Conservation (phyloP, 30 jellyfish, hydroid and myxozoan species). For the Aurelia aurita region DNA sequence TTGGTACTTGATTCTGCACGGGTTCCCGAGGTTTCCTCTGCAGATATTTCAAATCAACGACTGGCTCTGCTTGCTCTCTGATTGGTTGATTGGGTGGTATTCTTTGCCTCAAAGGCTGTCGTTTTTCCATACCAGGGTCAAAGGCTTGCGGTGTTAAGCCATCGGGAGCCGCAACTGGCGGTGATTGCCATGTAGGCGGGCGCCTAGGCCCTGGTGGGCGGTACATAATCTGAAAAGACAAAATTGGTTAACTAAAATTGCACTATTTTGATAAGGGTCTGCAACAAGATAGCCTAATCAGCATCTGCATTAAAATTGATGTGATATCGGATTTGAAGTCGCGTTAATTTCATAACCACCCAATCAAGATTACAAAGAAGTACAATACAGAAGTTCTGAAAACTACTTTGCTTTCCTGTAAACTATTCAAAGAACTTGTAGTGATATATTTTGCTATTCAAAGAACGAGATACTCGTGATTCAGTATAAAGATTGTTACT, state of each 20-base stretch:
- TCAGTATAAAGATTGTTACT: no score
- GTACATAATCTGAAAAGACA: conserved; percentile 45
- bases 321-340: not conserved
- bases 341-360: no score
- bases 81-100: conserved; percentile 53
- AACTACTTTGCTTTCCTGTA: no score
- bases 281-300: not conserved
- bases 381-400: no score
- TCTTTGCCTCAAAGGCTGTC: conserved; percentile 69
- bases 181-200: conserved; percentile 68
- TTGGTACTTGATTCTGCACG: conserved; percentile 19
- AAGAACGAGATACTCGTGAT: no score
- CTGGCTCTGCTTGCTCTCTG: conserved; percentile 60
- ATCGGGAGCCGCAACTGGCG: conserved; percentile 41
- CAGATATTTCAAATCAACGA: conserved; percentile 58
- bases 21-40: conserved; percentile 47
- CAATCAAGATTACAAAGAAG: no score
- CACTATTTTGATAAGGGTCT: not conserved
- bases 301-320: not conserved
- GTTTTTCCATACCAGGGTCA: not conserved
- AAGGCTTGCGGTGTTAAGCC: not conserved
- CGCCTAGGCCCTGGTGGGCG: conserved; percentile 65
- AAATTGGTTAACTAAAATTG: not conserved
- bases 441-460: no score
- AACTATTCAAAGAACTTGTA: no score